These are phyloP conservation scores for Rhinatrema bivittatum DNA, from an alignment of 2,797 vertebrate genomes.

Conservation along the genomic window DNA sequence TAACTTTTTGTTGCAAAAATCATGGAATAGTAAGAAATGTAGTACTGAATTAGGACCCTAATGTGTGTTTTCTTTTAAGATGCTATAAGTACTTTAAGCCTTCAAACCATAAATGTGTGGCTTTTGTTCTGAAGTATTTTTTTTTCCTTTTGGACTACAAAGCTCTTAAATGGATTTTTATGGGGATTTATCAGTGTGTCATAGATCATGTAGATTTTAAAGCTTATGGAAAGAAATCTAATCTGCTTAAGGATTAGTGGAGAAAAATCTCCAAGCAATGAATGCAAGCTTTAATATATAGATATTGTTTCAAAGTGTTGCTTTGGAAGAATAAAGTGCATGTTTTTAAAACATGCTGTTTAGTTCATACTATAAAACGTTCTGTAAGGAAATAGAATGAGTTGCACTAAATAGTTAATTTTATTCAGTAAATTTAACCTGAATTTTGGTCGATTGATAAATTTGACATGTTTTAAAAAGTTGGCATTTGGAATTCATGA, in stretches of 20 bases:
- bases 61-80: conserved; percentile 30
- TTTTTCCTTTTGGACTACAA: conserved; percentile 22
- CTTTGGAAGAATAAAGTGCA: conserved; percentile 33
- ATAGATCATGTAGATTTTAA: conserved; percentile 34
- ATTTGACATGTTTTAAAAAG: too few relatives aligned
- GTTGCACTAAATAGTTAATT: too few relatives aligned
- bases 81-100: conserved; percentile 44
- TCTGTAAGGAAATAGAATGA: too few relatives aligned
- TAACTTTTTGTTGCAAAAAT: too few relatives aligned
- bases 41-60: conserved; percentile 28
- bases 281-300: conserved; percentile 31
- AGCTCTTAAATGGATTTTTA: conserved; percentile 35
- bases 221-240: conserved; percentile 28
- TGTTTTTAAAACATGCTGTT: conserved; percentile 25
- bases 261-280: conserved; percentile 30
- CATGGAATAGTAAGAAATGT: conserved; percentile 36
- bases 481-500: too few relatives aligned
- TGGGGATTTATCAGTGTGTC: conserved; percentile 26
- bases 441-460: too few relatives aligned
- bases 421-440: too few relatives aligned
- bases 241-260: conserved; percentile 33
- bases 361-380: too few relatives aligned
- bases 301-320: conserved; percentile 31
- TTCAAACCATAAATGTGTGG: conserved; percentile 33
- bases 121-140: conserved; percentile 31